phyloP scores from a whole-genome alignment of 2,888 invertebrate species.

The Lepetodrilus schrolli region DNA sequence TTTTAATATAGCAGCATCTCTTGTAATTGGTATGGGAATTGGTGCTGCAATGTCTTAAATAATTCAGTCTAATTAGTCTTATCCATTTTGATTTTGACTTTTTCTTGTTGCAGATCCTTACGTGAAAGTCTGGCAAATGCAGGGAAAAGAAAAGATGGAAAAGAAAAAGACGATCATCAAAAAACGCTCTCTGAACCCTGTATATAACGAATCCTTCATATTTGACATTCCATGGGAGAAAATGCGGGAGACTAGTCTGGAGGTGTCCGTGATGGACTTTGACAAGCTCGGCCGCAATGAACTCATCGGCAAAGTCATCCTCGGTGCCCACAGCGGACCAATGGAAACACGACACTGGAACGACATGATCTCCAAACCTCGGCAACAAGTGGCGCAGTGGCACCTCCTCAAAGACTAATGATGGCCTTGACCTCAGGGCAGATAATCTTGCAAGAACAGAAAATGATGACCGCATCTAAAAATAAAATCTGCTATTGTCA shows the following conservation, averaged over 20 bases:
- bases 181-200: conserved; percentile 87
- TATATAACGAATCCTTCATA: conserved; percentile 95
- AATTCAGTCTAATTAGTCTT: too few species aligned
- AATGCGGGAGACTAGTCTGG: conserved; percentile 93
- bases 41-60: too few species aligned
- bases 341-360: conserved; percentile 98
- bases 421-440: background rate
- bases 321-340: conserved; percentile 85
- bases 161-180: conserved; percentile 91
- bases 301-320: conserved; percentile 84
- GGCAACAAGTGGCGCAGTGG: conserved; percentile 97
- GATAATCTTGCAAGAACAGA: background rate
- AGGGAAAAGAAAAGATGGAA: conserved; percentile 94
- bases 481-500: too few species aligned
- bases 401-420: conserved; percentile 86
- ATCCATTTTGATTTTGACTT: background rate
- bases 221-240: conserved; percentile 98
- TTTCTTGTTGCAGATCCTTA: conserved; percentile 87
- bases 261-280: conserved; percentile 97
- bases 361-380: conserved; percentile 97
- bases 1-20: too few species aligned
- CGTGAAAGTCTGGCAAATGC: conserved; percentile 97
- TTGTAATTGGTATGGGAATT: too few species aligned
- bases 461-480: too few species aligned
- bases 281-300: conserved; percentile 96